Conservation (phyloP, 1,140 invertebrate species). For the Luehdorfia chinensis region DNA sequence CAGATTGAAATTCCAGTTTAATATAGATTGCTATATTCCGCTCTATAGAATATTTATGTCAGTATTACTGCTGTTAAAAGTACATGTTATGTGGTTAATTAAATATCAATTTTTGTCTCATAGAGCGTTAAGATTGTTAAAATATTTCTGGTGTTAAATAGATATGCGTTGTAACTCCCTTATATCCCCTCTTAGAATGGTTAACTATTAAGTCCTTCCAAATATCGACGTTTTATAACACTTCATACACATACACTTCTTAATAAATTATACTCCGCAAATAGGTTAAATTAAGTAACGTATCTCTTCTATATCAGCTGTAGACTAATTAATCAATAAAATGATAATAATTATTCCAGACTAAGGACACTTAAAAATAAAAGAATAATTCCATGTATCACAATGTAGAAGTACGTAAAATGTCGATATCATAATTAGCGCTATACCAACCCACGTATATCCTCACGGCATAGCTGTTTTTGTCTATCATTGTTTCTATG, state of each 20-base stretch:
- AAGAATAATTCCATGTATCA: too few species aligned
- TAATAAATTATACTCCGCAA: neutral
- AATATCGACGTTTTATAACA: conserved; percentile 33
- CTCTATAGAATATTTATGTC: conserved; percentile 39
- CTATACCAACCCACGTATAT: conserved; percentile 28
- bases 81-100: conserved; percentile 42
- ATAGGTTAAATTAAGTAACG: neutral
- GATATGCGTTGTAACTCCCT: conserved; percentile 35
- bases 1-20: conserved; percentile 22
- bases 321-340: too few species aligned
- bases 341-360: too few species aligned
- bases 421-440: conserved; percentile 26
- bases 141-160: conserved; percentile 52
- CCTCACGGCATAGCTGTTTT: conserved; percentile 6
- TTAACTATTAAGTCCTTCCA: conserved; percentile 44
- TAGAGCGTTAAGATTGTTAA: conserved; percentile 54
- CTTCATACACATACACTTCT: neutral
- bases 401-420: conserved; percentile 22
- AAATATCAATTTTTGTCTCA: conserved; percentile 42
- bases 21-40: conserved; percentile 45
- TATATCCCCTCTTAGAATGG: conserved; percentile 55
- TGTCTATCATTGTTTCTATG: conserved; percentile 13
- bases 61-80: conserved; percentile 58
- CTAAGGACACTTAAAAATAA: too few species aligned
- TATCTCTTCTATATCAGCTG: too few species aligned